Evolutionary conservation across 2,888 invertebrate species (phyloP), one percentile per base, ranked within the genome.

Genomic region (Harpalus rubripes): DNA sequence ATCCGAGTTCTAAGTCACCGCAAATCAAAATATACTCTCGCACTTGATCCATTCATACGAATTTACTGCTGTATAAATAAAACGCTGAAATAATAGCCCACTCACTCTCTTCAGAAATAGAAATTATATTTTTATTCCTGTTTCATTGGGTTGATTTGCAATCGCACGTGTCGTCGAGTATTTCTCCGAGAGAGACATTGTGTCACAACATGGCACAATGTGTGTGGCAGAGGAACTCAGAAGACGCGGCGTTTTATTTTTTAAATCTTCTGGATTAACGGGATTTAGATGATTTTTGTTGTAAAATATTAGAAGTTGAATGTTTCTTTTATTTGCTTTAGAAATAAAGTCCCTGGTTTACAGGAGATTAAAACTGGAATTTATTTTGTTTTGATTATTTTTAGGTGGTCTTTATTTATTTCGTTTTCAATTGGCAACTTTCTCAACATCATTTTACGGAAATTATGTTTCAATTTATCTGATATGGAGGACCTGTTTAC

Each of bases 111-210:
- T 56, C 78, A 78, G 78, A 78, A 78, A 78, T 78, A 78, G 78
- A 78, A 76, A 26, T 58, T 16, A 78, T 78, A 56, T 78, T 78
- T 78, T 78, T 78, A 78, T 78, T 56, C 58, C 44, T 68, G 26
- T 63, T 63, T 76, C 74, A 76, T 76, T 52, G 12, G 52, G 44
- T 18, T 78, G 78, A 78, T 78, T 78, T 78, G 78, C 78, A 78
- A 78, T 78, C 56, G 78, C 78, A 56, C 78, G 78, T 78, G 78
- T 32, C n/a, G 7, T 12, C 22, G 15, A 26, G 58, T 58, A 56
- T 56, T 58, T 78, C 56, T 78, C n/a, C 15, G 7, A 39, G 39
- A 68, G 68, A 68, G 26, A 68, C 68, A 39, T 32, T 7, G 68
- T 68, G 68, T 68, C 68, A 68, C 22, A 68, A 68, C 68, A 68